Conservation (phyloP, 2,888 invertebrate species). For the Tanaodytes sp. region DNA sequence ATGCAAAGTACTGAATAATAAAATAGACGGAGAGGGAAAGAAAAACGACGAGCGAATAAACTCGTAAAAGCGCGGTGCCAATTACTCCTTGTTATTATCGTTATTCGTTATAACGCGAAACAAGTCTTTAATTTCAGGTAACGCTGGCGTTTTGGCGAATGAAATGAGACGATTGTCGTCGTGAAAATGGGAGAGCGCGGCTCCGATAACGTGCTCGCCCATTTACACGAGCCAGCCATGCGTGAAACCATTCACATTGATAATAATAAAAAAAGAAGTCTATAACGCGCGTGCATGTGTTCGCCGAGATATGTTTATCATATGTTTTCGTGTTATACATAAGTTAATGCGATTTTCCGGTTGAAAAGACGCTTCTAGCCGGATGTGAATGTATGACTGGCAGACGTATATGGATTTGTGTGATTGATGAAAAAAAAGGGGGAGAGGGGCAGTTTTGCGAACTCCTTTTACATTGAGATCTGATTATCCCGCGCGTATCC, state of each 20-base stretch:
- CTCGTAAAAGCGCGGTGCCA: constrained; percentile 42
- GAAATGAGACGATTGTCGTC: constrained; percentile 55
- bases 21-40: background rate
- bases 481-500: constrained; percentile 47
- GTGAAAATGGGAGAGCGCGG: constrained; percentile 36
- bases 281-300: constrained; percentile 57
- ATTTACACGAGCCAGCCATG: constrained; percentile 69
- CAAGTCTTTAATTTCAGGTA: constrained; percentile 62
- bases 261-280: constrained; percentile 66
- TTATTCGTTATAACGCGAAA: constrained; percentile 55
- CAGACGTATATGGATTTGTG: constrained; percentile 11
- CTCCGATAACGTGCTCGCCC: constrained; percentile 58
- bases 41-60: constrained; percentile 18
- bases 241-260: constrained; percentile 67
- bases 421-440: too few species aligned
- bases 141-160: constrained; percentile 61
- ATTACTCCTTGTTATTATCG: constrained; percentile 56
- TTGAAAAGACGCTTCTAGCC: constrained; percentile 55
- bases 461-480: constrained; percentile 45
- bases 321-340: constrained; percentile 61
- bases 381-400: constrained; percentile 58
- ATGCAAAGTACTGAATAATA: too few species aligned
- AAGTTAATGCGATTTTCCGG: constrained; percentile 58
- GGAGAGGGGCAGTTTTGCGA: background rate
- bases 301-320: constrained; percentile 59